Percentiles rank a stretch among this genome's conserved stretches.
These are phyloP conservation scores for Microcebus tavaratra DNA, from an alignment of 2,113 vertebrate species.

Conservation along the genomic window DNA sequence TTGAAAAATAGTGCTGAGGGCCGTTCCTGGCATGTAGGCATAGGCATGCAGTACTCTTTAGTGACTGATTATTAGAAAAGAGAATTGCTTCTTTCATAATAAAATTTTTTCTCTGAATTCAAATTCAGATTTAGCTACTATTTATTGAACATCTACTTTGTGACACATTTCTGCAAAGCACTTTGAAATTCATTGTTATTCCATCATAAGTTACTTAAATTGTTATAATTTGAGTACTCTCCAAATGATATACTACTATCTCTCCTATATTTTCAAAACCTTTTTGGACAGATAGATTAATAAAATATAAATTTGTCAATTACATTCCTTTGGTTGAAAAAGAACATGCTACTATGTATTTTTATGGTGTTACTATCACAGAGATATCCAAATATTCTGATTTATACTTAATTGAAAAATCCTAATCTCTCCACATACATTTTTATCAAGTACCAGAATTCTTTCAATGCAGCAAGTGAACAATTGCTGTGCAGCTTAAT, in stretches of 20 bases:
- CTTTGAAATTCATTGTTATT: not conserved
- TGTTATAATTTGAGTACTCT: not conserved
- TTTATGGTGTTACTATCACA: not conserved
- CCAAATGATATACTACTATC: not conserved
- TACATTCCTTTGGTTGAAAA: not conserved
- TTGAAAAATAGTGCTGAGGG: not conserved
- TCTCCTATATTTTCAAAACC: not conserved
- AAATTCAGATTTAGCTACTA: not conserved
- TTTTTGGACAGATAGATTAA: not conserved
- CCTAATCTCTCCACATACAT: not conserved
- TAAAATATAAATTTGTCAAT: not conserved
- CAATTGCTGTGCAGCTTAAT: not conserved
- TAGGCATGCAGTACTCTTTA: not conserved
- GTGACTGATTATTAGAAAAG: not conserved
- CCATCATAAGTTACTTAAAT: not conserved
- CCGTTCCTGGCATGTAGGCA: not conserved
- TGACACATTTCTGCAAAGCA: not conserved
- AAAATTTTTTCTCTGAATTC: not conserved
- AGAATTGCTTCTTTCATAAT: not conserved
- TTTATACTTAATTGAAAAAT: constrained; percentile 6
- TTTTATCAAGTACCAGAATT: constrained; percentile 19
- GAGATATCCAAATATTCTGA: not conserved
- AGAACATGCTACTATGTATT: not conserved
- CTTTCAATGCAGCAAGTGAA: not conserved
- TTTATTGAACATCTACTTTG: not conserved